Evolutionary conservation across 2,888 invertebrate species (phyloP), one percentile per base, ranked within the genome.

Genomic region (Bhutanitis thaidina): DNA sequence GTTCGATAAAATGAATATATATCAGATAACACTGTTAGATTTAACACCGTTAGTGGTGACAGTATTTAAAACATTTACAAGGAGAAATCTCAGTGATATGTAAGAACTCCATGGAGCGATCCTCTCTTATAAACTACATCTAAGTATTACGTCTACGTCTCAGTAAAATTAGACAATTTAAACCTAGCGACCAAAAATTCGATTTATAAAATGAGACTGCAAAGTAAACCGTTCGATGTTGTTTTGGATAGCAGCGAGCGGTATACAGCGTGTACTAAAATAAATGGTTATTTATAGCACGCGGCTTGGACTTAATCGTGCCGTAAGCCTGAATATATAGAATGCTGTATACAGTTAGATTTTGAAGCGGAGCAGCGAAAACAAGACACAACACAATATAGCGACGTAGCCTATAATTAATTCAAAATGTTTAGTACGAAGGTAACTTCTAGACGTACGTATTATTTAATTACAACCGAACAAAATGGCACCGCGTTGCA

Each of bases 41-140:
- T 69, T 77, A 69, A 77, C 69, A 74, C 71, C 66, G 71, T 74
- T 69, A 65, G 69, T 69, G 69, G 72, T 65, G 69, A 67, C 68
- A 72, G 65, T 68, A 65, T 67, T 27, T 69, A 71, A 68, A 79
- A 76, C 76, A 77, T 69, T 79, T 82, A 83, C 80, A 75, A 82
- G 86, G 88, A 88, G 87, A 88, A 85, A 85, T 84, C 84, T 86
- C 83, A 85, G 80, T 89, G 88, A 89, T 89, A 89, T 89, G 88
- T 89, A 74, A 84, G 82, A 85, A 86, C 88, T 87, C 87, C 72
- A 75, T 64, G 75, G 84, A 86, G 86, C 76, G 43, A 49, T 84
- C 84, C 83, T 77, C 83, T 77, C 78, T 83, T 84, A 84, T 52
- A 77, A 59, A 69, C 88, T 89, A 88, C 80, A 68, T 78, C 82